Evolutionary conservation across 1,140 invertebrate genomes (phyloP), one percentile per base, ranked within the genome.

Genomic region (Lutraria rhynchaena): DNA sequence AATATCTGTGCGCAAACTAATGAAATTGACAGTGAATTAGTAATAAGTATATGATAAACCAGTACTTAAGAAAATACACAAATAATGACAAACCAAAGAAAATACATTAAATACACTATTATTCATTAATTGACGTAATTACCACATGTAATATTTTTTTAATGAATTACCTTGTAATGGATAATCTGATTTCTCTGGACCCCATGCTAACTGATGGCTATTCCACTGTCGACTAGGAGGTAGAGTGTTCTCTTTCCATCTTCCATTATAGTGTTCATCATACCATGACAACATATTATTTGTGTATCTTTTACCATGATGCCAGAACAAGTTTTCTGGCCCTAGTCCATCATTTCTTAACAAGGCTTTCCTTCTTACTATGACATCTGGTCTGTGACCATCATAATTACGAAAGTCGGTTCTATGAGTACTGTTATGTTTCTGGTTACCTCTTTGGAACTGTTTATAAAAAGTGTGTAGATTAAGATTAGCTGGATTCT

Each of bases 241-340:
- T 11, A 91, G 58, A 15, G 73, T 63, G 29, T 90, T 89, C 53
- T 89, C 87, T n/a, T 71, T 41, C 84, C 85, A 89, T 67, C 91
- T 76, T 0, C 88, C 87, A 77, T 92, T 92, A 60, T 88, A 92
- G 57, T 89, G 78, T 61, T 92, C 91, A 85, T 92, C 91, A 80
- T 92, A 92, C 88, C 88, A 88, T 0, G 90, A 88, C 33, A 92
- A 85, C 84, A 88, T 86, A 77, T 91, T 91, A 71, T 89, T 89
- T 11, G 86, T 85, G 57, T 91, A 91, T 33, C 61, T 65, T 1
- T 88, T 81, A 17, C 89, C 89, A 86, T 91, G 89, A 51, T 91
- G 90, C 51, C 87, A 83, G 58, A 90, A 87, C 11, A 90, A 73
- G 58, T 84, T 60, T 58, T 88, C 86, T 67, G 86, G 77, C 11